These are phyloP conservation scores for Eucidaris tribuloides DNA, from an alignment of 35 echinoderm and acorn worm species.

Conservation along the genomic window DNA sequence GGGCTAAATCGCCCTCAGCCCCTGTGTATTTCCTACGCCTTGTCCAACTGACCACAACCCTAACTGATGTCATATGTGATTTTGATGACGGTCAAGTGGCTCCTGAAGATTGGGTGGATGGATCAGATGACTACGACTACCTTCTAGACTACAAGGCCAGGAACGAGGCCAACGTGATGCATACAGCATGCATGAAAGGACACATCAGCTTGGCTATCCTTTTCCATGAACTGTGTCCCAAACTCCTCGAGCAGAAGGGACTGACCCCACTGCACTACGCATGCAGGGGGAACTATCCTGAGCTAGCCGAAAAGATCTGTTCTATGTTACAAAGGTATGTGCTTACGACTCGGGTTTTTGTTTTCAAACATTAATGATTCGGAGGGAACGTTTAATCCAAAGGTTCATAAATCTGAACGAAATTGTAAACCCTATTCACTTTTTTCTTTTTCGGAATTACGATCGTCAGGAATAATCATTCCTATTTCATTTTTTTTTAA, in stretches of 20 bases:
- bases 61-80: too few species aligned
- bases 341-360: too few species aligned
- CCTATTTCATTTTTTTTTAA: too few species aligned
- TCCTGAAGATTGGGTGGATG: background rate
- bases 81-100: background rate
- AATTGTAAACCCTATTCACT: too few species aligned
- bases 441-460: too few species aligned
- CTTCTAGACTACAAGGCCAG: background rate
- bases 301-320: background rate
- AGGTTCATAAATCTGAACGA: background rate
- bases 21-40: too few species aligned
- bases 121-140: background rate
- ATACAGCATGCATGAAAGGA: conserved; percentile 16
- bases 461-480: too few species aligned
- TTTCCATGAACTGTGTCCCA: background rate
- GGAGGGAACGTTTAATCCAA: too few species aligned
- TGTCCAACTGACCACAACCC: too few species aligned
- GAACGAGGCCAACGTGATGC: background rate
- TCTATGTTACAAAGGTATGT: background rate
- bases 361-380: too few species aligned
- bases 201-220: background rate
- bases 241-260: background rate
- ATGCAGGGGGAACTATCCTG: background rate
- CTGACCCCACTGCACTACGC: background rate
- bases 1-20: too few species aligned